Evolutionary conservation across 2,888 invertebrate genomes (phyloP).

Genomic region (Caenorhabditis sp.): DNA sequence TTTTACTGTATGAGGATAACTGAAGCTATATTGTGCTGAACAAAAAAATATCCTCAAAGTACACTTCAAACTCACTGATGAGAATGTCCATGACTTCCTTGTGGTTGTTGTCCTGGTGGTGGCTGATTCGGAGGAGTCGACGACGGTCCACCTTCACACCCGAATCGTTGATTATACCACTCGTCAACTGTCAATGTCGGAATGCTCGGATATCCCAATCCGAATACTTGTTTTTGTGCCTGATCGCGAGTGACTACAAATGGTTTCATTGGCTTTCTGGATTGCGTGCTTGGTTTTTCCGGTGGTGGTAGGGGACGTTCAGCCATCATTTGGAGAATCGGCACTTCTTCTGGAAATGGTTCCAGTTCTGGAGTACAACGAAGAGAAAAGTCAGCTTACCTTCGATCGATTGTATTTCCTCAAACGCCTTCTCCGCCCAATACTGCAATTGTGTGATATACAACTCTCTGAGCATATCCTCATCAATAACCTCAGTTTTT

Average conservation of each 20-base stretch:
- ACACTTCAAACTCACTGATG: background rate
- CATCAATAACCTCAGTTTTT: conserved; percentile 35
- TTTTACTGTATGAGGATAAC: too few relatives aligned
- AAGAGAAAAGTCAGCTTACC: conserved; percentile 40
- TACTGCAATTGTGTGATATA: conserved; percentile 53
- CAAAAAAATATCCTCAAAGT: too few relatives aligned
- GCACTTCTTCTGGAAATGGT: conserved; percentile 43
- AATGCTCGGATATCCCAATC: conserved; percentile 90
- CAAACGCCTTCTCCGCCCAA: conserved; percentile 52
- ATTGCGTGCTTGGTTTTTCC: background rate
- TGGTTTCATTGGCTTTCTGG: conserved; percentile 75
- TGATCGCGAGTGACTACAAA: conserved; percentile 88
- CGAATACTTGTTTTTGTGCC: conserved; percentile 89
- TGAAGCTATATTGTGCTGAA: too few relatives aligned
- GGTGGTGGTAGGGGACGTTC: conserved; percentile 16
- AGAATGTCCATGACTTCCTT: background rate
- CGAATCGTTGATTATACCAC: conserved; percentile 84
- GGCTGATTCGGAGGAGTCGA: background rate
- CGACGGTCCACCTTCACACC: conserved; percentile 18
- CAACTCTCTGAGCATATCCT: conserved; percentile 49
- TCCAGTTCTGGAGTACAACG: too few relatives aligned
- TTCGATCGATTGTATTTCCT: conserved; percentile 58
- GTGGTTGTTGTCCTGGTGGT: background rate
- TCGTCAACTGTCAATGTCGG: conserved; percentile 92
- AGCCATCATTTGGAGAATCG: conserved; percentile 46